Percentiles rank a stretch among this genome's conserved stretches.
Conservation (phyloP, 1,140 invertebrate species). For the Lerema accius region DNA sequence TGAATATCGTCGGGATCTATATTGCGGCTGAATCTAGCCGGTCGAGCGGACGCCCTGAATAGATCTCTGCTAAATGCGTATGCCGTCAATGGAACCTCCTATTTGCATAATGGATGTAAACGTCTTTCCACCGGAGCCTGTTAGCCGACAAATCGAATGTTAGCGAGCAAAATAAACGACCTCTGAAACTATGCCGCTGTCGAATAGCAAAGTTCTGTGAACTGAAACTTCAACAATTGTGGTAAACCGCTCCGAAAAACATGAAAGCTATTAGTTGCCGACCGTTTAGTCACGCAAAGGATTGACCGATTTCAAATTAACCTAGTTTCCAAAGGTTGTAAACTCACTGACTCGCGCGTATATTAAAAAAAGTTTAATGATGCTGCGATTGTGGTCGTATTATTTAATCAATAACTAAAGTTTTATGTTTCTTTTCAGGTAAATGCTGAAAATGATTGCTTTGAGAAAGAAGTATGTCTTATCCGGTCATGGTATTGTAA, state of each 20-base stretch:
- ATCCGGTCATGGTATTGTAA: no score
- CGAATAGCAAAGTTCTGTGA: conserved; percentile 43
- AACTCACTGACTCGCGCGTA: not conserved
- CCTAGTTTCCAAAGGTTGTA: conserved; percentile 52
- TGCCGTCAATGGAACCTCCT: conserved; percentile 51
- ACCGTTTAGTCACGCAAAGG: conserved; percentile 65
- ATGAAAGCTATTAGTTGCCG: conserved; percentile 40
- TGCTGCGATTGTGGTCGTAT: no score
- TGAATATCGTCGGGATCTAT: conserved; percentile 30
- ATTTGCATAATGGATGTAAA: conserved; percentile 74
- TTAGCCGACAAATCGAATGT: conserved; percentile 51
- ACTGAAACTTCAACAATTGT: conserved; percentile 43
- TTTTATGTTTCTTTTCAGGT: no score
- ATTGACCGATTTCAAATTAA: conserved; percentile 67
- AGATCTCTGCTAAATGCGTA: conserved; percentile 66
- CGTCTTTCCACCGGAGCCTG: conserved; percentile 53
- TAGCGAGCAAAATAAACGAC: conserved; percentile 38
- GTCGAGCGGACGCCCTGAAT: conserved; percentile 48
- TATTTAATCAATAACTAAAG: no score
- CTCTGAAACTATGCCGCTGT: conserved; percentile 54
- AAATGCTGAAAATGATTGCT: no score
- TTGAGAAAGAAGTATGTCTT: no score
- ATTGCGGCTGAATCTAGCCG: conserved; percentile 22
- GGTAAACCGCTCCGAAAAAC: conserved; percentile 45
- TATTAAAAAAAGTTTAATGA: conserved; percentile 1